phyloP scores from a whole-genome alignment of 2,888 invertebrate genomes.

The Macropis europaea region DNA sequence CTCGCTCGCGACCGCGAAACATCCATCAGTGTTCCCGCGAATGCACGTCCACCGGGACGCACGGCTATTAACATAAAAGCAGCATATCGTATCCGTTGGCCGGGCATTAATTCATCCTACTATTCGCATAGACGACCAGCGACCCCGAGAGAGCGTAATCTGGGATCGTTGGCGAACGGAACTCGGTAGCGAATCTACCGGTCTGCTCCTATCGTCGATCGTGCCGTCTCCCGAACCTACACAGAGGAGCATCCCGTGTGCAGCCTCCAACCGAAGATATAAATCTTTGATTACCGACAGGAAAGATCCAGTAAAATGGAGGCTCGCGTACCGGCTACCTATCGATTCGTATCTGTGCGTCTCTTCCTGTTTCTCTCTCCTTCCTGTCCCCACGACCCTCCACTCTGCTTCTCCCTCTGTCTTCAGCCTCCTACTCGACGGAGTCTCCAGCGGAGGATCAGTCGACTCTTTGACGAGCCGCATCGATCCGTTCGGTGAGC shows the following conservation, averaged over 20 bases:
- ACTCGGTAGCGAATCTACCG: conserved; percentile 57
- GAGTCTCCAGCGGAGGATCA: conserved; percentile 6
- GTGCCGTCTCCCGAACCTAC: conserved; percentile 25
- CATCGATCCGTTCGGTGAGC: too few species aligned
- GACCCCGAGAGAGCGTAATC: conserved; percentile 55
- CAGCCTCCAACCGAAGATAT: conserved; percentile 50
- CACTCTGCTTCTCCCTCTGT: not conserved
- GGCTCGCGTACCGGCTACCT: conserved; percentile 29
- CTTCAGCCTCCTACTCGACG: not conserved
- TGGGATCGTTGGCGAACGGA: conserved; percentile 51
- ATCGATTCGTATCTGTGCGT: conserved; percentile 44
- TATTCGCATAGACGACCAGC: conserved; percentile 44
- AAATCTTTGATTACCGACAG: conserved; percentile 64
- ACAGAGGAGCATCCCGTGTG: conserved; percentile 41
- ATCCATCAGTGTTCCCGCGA: conserved; percentile 50
- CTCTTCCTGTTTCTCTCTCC: conserved; percentile 22
- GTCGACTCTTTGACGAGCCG: conserved; percentile 54
- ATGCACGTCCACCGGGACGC: conserved; percentile 30
- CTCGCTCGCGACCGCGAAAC: conserved; percentile 39
- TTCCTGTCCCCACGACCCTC: not conserved
- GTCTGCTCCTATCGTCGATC: conserved; percentile 53
- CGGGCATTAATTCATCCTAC: conserved; percentile 59
- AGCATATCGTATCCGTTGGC: conserved; percentile 46
- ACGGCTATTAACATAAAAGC: conserved; percentile 60
- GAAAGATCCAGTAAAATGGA: conserved; percentile 52